Conservation (phyloP, 2,113 vertebrate genomes). For the Axis porcinus region DNA sequence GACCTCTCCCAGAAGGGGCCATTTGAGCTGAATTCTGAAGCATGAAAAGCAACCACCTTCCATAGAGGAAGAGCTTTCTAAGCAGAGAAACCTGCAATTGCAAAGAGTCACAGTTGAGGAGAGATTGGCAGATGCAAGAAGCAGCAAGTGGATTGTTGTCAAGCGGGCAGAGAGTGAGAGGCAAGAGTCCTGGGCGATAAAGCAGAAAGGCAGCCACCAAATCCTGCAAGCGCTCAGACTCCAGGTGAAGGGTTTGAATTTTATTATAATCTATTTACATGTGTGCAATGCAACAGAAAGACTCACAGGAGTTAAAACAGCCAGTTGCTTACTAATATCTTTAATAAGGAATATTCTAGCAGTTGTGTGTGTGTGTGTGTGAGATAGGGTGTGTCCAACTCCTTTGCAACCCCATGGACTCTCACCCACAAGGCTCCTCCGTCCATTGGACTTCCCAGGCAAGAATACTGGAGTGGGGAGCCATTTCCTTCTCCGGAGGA, state of each 20-base stretch:
- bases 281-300: background rate
- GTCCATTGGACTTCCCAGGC: background rate
- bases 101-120: background rate
- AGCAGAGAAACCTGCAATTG: background rate
- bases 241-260: background rate
- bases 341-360: background rate
- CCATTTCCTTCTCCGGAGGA: background rate
- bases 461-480: background rate
- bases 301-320: background rate
- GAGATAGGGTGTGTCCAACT: background rate
- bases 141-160: background rate
- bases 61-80: background rate
- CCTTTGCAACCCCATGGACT: background rate
- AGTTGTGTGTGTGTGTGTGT: background rate
- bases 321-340: background rate
- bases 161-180: accelerated
- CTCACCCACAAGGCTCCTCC: background rate
- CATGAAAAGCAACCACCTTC: background rate
- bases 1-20: background rate
- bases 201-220: accelerated
- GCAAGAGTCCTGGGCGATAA: accelerated
- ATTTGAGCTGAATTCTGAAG: background rate
- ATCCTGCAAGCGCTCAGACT: accelerated
- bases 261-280: background rate
- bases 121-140: background rate